Conservation (phyloP, 2,113 vertebrate species). For the Colaptes auratus region DNA sequence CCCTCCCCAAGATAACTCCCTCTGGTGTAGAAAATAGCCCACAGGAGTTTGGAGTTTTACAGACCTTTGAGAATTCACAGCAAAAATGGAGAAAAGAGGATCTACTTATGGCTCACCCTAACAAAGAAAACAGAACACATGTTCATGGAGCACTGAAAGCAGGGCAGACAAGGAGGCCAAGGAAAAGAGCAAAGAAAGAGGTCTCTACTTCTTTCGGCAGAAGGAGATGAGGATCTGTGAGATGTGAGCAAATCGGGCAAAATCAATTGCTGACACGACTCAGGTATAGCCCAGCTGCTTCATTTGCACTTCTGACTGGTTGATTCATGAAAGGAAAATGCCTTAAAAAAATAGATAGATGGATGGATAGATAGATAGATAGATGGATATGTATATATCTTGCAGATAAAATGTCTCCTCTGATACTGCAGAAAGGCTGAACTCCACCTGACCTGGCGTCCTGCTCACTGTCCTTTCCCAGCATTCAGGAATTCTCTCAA, state of each 20-base stretch:
- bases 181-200: not conserved
- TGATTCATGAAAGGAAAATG: not conserved
- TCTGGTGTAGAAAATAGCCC: not conserved
- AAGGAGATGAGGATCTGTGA: not conserved
- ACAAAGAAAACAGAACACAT: not conserved
- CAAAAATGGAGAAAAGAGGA: not conserved
- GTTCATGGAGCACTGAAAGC: not conserved
- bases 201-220: not conserved
- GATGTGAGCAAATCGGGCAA: not conserved
- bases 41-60: not conserved
- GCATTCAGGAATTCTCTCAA: rapidly evolving
- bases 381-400: no score
- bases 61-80: not conserved
- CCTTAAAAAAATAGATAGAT: not conserved
- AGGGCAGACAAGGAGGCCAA: not conserved
- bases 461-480: not conserved
- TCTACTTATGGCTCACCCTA: not conserved
- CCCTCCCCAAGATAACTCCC: not conserved
- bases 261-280: not conserved
- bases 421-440: not conserved
- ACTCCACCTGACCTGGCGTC: not conserved
- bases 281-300: not conserved
- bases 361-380: no score
- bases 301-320: not conserved
- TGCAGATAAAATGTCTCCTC: not conserved